Conservation (phyloP, 2,113 vertebrate species). For the Xiphophorus couchianus region DNA sequence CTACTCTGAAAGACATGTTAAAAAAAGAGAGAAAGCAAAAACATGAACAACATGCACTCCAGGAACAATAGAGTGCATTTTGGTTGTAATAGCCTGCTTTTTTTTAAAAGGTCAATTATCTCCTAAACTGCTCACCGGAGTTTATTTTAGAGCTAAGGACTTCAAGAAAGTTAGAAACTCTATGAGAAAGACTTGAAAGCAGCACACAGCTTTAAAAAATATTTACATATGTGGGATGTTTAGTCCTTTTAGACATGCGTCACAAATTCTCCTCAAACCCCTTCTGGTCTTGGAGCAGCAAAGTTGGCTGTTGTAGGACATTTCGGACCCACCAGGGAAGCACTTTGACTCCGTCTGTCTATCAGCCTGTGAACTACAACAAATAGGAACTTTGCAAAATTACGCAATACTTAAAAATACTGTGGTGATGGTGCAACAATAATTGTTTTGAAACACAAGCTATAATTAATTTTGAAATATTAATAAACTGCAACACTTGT, state of each 20-base stretch:
- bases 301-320: too few relatives aligned
- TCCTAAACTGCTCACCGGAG: conserved; percentile 30
- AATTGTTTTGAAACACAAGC: too few relatives aligned
- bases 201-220: neutral
- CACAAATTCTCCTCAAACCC: neutral
- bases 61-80: neutral
- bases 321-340: too few relatives aligned
- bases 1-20: too few relatives aligned
- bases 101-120: conserved; percentile 17
- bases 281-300: neutral
- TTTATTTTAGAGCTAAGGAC: conserved; percentile 6
- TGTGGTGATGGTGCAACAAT: too few relatives aligned
- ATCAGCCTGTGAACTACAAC: too few relatives aligned
- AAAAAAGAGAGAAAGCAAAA: too few relatives aligned
- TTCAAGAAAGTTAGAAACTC: neutral
- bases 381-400: too few relatives aligned
- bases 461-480: too few relatives aligned
- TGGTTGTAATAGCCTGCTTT: neutral
- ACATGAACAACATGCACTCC: neutral
- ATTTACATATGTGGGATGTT: neutral
- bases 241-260: neutral
- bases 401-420: too few relatives aligned
- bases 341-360: too few relatives aligned
- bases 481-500: too few relatives aligned
- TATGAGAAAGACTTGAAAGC: neutral